Conservation (phyloP, 2,797 vertebrate genomes). For the Coccyzus lansbergi region DNA sequence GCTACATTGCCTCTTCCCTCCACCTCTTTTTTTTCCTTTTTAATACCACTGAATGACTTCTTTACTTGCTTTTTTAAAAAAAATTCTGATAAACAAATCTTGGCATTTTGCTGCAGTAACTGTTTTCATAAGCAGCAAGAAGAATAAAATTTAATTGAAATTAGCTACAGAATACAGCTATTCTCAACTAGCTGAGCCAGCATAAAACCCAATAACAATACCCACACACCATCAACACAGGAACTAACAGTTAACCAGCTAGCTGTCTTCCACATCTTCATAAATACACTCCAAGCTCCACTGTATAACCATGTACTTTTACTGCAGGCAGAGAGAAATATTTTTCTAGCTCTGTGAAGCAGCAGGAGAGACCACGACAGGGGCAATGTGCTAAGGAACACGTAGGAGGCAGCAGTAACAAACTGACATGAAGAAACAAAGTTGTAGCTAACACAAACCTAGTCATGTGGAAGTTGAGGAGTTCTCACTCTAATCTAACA, state of each 20-base stretch:
- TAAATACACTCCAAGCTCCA: not conserved
- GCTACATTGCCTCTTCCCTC: not conserved
- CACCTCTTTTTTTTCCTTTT: not conserved
- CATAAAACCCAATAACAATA: not conserved
- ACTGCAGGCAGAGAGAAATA: not conserved
- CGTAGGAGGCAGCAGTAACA: constrained; percentile 50
- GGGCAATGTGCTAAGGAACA: not conserved
- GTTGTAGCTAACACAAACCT: not conserved
- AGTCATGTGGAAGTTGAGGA: not conserved
- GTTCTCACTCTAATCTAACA: not conserved
- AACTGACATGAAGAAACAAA: not conserved
- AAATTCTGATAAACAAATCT: not conserved
- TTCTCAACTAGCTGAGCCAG: not conserved
- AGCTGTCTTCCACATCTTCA: not conserved
- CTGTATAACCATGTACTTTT: not conserved
- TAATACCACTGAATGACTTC: not conserved
- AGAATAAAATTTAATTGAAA: not conserved
- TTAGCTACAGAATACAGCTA: not conserved
- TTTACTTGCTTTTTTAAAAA: not conserved
- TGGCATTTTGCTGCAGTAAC: not conserved
- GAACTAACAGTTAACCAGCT: not conserved
- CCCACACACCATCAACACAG: not conserved
- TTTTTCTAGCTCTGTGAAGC: not conserved
- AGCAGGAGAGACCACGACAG: constrained; percentile 6
- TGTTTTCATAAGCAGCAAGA: not conserved